phyloP scores from a whole-genome alignment of 2,113 vertebrate species.

The Sander vitreus region DNA sequence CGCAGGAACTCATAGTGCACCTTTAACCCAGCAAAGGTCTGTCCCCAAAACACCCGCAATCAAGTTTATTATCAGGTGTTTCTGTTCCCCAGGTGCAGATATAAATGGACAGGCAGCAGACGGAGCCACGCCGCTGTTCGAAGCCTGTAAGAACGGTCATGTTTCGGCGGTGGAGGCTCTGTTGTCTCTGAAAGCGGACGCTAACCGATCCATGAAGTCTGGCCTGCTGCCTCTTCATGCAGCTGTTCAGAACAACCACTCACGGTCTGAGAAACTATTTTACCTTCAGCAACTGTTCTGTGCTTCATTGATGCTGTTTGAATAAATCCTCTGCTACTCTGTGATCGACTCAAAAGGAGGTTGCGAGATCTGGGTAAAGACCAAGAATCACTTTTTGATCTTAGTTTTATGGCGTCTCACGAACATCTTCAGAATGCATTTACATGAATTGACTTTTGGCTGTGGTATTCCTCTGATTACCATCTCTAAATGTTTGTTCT shows the following conservation, averaged over 20 bases:
- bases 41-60: not conserved
- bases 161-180: constrained; percentile 84
- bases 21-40: not conserved
- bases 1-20: too few species aligned
- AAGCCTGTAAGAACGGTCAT: constrained; percentile 90
- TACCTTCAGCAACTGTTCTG: not conserved
- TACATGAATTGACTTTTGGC: too few species aligned
- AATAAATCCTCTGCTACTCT: not conserved
- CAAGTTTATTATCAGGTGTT: constrained; percentile 25
- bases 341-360: not conserved
- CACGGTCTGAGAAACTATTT: constrained; percentile 63
- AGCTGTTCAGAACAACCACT: constrained; percentile 87
- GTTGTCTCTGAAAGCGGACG: constrained; percentile 87
- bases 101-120: constrained; percentile 90
- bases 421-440: too few species aligned
- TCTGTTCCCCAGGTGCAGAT: constrained; percentile 84
- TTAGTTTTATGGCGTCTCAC: too few species aligned
- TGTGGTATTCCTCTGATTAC: too few species aligned
- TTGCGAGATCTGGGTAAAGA: too few species aligned
- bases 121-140: constrained; percentile 87
- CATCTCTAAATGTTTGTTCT: too few species aligned
- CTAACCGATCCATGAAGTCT: constrained; percentile 88
- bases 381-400: too few species aligned
- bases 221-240: constrained; percentile 89
- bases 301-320: not conserved